phyloP scores from a whole-genome alignment of 1,140 invertebrate species.

The Megalonaias nervosa region DNA sequence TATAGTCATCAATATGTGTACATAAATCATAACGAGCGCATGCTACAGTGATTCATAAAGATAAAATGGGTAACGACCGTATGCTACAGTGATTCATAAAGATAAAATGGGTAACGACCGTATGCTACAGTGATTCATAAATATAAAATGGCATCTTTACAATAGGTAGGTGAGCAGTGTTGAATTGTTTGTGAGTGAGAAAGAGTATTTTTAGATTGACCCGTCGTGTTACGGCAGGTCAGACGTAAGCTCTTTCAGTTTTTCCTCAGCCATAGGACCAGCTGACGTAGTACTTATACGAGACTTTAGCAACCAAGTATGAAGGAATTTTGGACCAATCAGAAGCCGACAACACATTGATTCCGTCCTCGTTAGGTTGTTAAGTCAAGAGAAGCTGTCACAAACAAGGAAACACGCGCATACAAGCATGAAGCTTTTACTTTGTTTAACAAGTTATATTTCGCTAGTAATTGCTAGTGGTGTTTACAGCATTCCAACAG shows the following conservation, averaged over 20 bases:
- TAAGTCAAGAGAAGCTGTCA: not conserved
- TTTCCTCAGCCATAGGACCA: too few relatives aligned
- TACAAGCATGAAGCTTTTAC: conserved; percentile 24
- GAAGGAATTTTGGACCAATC: conserved; percentile 48
- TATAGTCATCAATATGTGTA: too few relatives aligned
- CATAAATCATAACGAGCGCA: too few relatives aligned
- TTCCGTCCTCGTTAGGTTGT: conserved; percentile 34
- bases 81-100: not conserved
- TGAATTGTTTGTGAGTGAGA: too few relatives aligned
- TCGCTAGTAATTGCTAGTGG: conserved; percentile 79
- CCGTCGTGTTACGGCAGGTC: too few relatives aligned
- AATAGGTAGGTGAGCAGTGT: too few relatives aligned
- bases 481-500: conserved; percentile 90
- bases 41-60: not conserved
- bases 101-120: too few relatives aligned
- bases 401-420: not conserved
- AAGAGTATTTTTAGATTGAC: too few relatives aligned
- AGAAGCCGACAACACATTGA: conserved; percentile 52
- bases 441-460: conserved; percentile 26
- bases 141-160: too few relatives aligned
- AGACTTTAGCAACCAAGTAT: not conserved
- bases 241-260: too few relatives aligned
- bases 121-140: not conserved
- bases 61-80: too few relatives aligned
- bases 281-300: too few relatives aligned